Evolutionary conservation across 1,140 invertebrate genomes (phyloP), one percentile per base, ranked within the genome.

Genomic region (Diorhabda carinulata): DNA sequence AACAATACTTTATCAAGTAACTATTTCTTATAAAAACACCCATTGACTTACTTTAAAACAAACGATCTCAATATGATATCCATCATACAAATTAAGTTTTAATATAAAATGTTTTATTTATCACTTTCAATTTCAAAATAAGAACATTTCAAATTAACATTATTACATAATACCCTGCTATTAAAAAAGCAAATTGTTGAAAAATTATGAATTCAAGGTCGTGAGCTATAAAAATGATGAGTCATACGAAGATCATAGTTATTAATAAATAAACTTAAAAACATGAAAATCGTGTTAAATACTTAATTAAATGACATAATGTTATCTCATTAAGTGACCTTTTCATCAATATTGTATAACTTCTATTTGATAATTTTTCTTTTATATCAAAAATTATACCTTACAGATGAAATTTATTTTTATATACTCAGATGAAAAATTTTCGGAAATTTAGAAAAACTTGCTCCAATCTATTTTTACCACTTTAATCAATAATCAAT

Each of bases 221-320:
- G 57, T 66, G 61, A 43, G 43, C 69, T 62, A 70, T 65, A 62
- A 70, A 25, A 70, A 61, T n/a, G 64, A 67, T 70, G 69, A 70
- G 59, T 70, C 69, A 70, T 42, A 47, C 40, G 61, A 52, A 63
- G 64, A 70, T 70, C 69, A 70, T 58, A 57, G 69, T 60, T 70
- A 70, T 70, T 70, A 66, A 70, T 70, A 70, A 56, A 67, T 43
- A 52, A 52, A 52, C 47, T n/a, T 52, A n/a, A 52, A 6, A 52
- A 52, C 43, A 60, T 65, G 52, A 42, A 62, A 62, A 61, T 25
- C 56, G 9, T 45, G 57, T 70, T 65, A 67, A 5, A 10, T 57
- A 25, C 25, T 25, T 25, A 52, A 52, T 52, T 52, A 52, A 6
- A 52, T 52, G 47, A 6, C 47, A 70, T 65, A 41, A 9, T 61